Evolutionary conservation across 2,113 vertebrate genomes (phyloP), one percentile per base, ranked within the genome.

Genomic region (Lycocorax pyrrhopterus): DNA sequence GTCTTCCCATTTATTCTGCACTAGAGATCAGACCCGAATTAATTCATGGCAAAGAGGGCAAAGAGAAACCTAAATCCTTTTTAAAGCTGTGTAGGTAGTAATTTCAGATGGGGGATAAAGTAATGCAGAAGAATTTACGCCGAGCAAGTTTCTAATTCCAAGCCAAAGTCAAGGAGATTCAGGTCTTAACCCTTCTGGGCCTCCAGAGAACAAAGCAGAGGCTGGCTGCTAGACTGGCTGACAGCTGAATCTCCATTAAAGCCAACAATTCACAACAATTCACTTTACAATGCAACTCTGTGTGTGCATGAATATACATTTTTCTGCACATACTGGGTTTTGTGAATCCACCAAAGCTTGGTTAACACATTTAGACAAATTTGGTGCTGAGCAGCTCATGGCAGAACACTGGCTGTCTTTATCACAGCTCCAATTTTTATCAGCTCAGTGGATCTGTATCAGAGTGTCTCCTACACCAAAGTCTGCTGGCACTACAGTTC

Each of bases 21-120:
- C 52, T 25, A 93, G 72, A 93, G 73, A 78, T 92, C 81, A 72
- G 71, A 80, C 71, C 32, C 86, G 93, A 95, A 95, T 91, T 93
- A 96, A 95, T 93, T 88, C 4, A 2, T 89, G 77, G 72, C 62
- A 91, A 85, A 66, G 64, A 91, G 59, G 75, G 85, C 78, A 94
- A 89, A 93, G 92, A 92, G 82, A 93, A 91, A 76, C 22, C 49
- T 89, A 96, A 94, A 92, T 95, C 92, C 90, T 93, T 94, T 88
- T 63, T 89, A 92, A 89, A 93, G 78, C 73, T 81, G 41, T 37
- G 63, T 85, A 94, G 80, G 73, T 89, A 94, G 83, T 55, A 91
- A 93, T 94, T 97, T 97, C 88, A 95, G 83, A 92, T 77, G 73
- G 69, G 39, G 76, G 69, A 97, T 96, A 96, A 95, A 93, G 87